These are phyloP conservation scores for Harpegnathos saltator DNA, from an alignment of 1,140 invertebrate species.

Conservation along the genomic window DNA sequence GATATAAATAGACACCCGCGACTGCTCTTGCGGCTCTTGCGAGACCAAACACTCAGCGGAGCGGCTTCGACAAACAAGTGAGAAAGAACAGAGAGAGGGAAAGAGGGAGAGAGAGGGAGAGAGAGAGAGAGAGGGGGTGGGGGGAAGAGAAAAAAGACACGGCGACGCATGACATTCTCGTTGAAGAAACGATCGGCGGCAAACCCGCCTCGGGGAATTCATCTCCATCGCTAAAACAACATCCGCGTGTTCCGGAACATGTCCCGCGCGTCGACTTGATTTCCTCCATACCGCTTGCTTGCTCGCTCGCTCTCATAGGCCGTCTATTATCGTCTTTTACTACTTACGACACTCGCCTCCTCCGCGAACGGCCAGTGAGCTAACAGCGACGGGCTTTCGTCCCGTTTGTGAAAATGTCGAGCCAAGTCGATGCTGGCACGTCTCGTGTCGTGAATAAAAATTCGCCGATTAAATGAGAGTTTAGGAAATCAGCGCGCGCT, in stretches of 20 bases:
- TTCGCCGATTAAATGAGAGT: conserved; percentile 32
- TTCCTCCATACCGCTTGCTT: neutral
- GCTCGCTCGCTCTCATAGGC: too few relatives aligned
- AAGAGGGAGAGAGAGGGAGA: too few relatives aligned
- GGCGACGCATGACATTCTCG: too few relatives aligned
- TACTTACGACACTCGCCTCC: neutral
- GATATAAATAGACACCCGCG: conserved; percentile 14
- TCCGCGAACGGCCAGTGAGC: too few relatives aligned
- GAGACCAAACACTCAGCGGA: neutral
- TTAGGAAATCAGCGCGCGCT: conserved; percentile 16
- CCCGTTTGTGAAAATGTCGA: conserved; percentile 1
- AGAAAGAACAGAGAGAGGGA: too few relatives aligned
- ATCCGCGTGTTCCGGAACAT: neutral
- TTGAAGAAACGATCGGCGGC: neutral
- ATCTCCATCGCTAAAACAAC: neutral
- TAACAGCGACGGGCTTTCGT: neutral
- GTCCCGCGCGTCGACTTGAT: neutral
- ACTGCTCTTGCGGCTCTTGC: neutral
- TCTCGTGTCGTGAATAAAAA: neutral
- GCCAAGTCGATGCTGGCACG: neutral
- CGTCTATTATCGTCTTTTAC: neutral
- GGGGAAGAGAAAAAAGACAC: too few relatives aligned
- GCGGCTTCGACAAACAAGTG: too few relatives aligned
- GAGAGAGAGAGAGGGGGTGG: too few relatives aligned
- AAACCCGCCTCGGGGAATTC: neutral